Conservation (phyloP, 2,888 invertebrate species). For the Callyntrura guangdongensis region DNA sequence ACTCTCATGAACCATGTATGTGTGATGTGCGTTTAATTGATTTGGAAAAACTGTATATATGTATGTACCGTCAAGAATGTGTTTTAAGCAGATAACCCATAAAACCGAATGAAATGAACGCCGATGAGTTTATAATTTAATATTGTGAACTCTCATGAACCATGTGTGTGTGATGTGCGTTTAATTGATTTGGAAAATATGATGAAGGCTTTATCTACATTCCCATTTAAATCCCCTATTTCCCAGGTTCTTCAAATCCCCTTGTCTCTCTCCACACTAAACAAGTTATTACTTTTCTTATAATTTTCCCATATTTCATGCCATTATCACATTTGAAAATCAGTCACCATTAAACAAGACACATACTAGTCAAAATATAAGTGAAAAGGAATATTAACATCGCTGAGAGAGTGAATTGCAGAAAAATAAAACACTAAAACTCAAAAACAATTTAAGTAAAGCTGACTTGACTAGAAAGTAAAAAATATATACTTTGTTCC, state of each 20-base stretch:
- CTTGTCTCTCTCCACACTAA: background rate
- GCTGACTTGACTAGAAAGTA: too few species aligned
- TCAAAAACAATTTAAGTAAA: too few species aligned
- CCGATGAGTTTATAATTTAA: background rate
- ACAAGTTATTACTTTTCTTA: too few species aligned
- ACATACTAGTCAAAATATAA: too few species aligned
- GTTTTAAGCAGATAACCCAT: too few species aligned
- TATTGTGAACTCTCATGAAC: background rate
- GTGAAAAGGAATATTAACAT: background rate
- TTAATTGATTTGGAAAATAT: conserved; percentile 13
- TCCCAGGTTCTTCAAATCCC: background rate
- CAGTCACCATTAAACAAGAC: conserved; percentile 9
- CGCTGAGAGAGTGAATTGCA: too few species aligned
- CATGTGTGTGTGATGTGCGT: background rate
- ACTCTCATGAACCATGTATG: background rate
- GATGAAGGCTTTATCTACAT: too few species aligned
- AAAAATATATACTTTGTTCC: too few species aligned
- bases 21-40: background rate
- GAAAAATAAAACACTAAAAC: conserved; percentile 11
- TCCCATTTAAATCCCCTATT: background rate
- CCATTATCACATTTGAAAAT: background rate
- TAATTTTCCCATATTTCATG: conserved; percentile 23
- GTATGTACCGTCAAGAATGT: too few species aligned
- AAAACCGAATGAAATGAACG: too few species aligned
- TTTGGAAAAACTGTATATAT: too few species aligned